These are phyloP conservation scores for Bothrops jararaca DNA, from an alignment of 2,113 vertebrate genomes.

Conservation along the genomic window DNA sequence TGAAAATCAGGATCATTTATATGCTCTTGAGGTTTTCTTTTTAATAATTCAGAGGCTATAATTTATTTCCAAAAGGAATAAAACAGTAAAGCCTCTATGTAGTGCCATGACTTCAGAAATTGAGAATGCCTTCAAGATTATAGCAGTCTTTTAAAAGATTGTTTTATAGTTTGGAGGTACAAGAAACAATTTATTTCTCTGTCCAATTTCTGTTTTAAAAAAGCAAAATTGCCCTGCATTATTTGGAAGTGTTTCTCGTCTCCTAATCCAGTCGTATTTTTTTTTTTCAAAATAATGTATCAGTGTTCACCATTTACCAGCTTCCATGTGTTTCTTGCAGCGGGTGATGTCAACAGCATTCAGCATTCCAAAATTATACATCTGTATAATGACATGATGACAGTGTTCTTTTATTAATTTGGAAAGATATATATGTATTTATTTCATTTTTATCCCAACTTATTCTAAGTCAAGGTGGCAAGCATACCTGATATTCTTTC, in stretches of 20 bases:
- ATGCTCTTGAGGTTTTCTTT: constrained; percentile 3
- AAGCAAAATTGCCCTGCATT: background rate
- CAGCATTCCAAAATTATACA: background rate
- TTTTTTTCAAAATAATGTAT: background rate
- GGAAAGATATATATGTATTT: background rate
- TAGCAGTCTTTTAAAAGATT: background rate
- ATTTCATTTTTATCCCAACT: background rate
- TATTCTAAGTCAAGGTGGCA: background rate
- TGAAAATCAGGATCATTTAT: background rate
- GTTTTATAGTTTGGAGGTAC: background rate
- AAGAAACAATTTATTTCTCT: background rate
- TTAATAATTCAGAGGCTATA: constrained; percentile 12
- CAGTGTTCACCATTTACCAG: background rate
- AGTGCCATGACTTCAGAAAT: background rate
- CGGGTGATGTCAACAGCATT: background rate
- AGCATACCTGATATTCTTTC: background rate
- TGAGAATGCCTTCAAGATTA: background rate
- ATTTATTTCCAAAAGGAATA: constrained; percentile 4
- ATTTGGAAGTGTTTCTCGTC: background rate
- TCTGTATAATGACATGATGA: background rate
- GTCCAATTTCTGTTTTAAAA: background rate
- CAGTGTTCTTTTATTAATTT: background rate
- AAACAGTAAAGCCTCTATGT: background rate
- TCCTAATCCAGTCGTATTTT: background rate
- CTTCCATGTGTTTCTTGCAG: background rate